Percentiles rank a stretch among this genome's conserved stretches.
phyloP scores from a whole-genome alignment of 2,888 invertebrate species.

The Hypselothyrea guttata region DNA sequence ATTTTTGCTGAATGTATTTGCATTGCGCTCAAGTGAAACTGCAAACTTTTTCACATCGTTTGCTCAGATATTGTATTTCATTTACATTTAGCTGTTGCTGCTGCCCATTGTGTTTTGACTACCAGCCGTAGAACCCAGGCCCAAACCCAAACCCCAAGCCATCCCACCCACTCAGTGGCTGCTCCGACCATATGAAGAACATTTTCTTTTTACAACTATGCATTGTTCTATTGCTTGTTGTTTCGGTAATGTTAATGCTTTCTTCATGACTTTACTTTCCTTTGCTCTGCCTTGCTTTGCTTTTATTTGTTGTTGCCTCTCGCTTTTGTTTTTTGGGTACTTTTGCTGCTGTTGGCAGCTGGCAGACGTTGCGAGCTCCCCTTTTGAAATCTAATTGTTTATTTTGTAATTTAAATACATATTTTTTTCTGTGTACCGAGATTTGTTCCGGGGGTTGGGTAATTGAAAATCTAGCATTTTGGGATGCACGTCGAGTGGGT shows the following conservation, averaged over 20 bases:
- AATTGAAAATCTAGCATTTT: slow-evolving; percentile 59
- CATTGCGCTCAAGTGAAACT: slow-evolving; percentile 48
- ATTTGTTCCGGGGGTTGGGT: slow-evolving; percentile 48
- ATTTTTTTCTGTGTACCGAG: slow-evolving; percentile 28
- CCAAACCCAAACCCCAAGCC: slow-evolving; percentile 6
- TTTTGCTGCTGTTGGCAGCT: slow-evolving; percentile 54
- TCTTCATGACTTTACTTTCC: slow-evolving; percentile 61
- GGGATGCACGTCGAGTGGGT: slow-evolving; percentile 10
- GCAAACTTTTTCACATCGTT: slow-evolving; percentile 59
- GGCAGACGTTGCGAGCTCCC: slow-evolving; percentile 43
- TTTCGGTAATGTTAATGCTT: slow-evolving; percentile 54
- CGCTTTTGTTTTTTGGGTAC: neutral
- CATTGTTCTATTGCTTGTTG: slow-evolving; percentile 38
- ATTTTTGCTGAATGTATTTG: slow-evolving; percentile 46
- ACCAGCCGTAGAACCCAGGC: slow-evolving; percentile 17
- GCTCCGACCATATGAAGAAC: slow-evolving; percentile 45
- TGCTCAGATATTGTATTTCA: slow-evolving; percentile 60
- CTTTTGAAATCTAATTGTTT: slow-evolving; percentile 70
- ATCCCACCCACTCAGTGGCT: neutral
- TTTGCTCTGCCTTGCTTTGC: slow-evolving; percentile 18
- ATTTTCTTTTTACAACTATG: slow-evolving; percentile 51
- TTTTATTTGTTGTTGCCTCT: neutral
- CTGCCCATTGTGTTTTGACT: slow-evolving; percentile 34
- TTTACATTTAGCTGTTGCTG: slow-evolving; percentile 43
- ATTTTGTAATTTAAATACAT: slow-evolving; percentile 76